phyloP scores from a whole-genome alignment of 64 coral and sea anemone species.

The Montipora sp. region DNA sequence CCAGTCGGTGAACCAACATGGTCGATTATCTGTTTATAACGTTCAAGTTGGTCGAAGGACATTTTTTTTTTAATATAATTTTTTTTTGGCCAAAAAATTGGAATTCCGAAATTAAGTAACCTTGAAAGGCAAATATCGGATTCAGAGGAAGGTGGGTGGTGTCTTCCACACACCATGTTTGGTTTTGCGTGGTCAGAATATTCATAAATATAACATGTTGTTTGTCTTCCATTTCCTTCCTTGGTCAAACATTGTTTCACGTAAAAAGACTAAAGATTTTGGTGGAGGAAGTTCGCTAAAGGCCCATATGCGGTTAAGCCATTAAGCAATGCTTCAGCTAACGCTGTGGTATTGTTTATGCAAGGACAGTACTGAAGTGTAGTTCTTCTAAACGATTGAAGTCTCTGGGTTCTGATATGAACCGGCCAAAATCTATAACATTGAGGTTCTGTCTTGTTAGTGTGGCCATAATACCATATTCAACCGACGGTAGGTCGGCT shows the following conservation, averaged over 20 bases:
- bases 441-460: too few species aligned
- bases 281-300: background rate
- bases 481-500: too few species aligned
- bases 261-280: background rate
- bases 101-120: background rate
- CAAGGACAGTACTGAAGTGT: too few species aligned
- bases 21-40: too few species aligned
- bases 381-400: too few species aligned
- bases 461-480: too few species aligned
- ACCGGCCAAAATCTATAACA: too few species aligned
- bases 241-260: conserved; percentile 9
- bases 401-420: too few species aligned
- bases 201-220: background rate
- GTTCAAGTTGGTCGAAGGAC: too few species aligned
- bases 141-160: background rate
- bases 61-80: background rate
- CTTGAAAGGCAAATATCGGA: background rate
- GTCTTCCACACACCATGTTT: background rate
- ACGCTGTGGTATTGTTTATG: too few species aligned
- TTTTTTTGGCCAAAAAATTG: background rate
- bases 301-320: background rate
- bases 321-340: background rate
- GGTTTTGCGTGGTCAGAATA: background rate
- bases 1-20: too few species aligned
- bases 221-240: background rate